Evolutionary conservation across 2,888 invertebrate genomes (phyloP), one percentile per base, ranked within the genome.

Genomic region (Octonoba sinensis): DNA sequence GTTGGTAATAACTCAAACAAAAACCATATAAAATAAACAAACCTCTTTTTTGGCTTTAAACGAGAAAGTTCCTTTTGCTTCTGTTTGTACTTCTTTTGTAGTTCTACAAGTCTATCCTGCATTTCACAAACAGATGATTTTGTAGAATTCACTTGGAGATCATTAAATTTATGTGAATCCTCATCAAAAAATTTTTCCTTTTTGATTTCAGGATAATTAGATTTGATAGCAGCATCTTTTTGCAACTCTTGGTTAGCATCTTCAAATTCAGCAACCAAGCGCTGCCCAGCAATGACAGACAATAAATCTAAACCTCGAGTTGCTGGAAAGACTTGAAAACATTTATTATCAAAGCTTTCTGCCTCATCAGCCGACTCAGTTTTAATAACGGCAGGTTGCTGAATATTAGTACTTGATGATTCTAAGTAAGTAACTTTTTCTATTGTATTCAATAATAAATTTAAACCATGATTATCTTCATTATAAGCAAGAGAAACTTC

Each of bases 11-110:
- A n/a, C n/a, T n/a, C n/a, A n/a, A n/a, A n/a, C n/a, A n/a, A n/a
- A n/a, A n/a, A n/a, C n/a, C n/a, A n/a, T n/a, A n/a, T n/a, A n/a
- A 36, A 36, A 36, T 11, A 36, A 3, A 46, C 47, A 44, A 69
- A 82, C 82, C 70, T 82, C 20, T 75, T 75, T 56, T 82, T 82
- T 66, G 82, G 76, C 36, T 76, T 82, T 62, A 82, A 67, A 46
- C 82, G 82, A n/a, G 66, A 73, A 46, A 82, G 67, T 22, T 82
- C 82, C 62, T 76, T 82, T 27, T 82, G 82, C 24, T 82, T 82
- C 62, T 82, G 74, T 62, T 82, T 82, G 56, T 82, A 82, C n/a
- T 76, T 75, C n/a, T 76, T 71, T 22, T 71, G 76, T n/a, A 82
- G 60, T 64, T 82, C 82, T 4, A 66, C 71, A 59, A 82, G 75